These are phyloP conservation scores for Spodoptera litura DNA, from an alignment of 1,140 invertebrate species.

Conservation along the genomic window DNA sequence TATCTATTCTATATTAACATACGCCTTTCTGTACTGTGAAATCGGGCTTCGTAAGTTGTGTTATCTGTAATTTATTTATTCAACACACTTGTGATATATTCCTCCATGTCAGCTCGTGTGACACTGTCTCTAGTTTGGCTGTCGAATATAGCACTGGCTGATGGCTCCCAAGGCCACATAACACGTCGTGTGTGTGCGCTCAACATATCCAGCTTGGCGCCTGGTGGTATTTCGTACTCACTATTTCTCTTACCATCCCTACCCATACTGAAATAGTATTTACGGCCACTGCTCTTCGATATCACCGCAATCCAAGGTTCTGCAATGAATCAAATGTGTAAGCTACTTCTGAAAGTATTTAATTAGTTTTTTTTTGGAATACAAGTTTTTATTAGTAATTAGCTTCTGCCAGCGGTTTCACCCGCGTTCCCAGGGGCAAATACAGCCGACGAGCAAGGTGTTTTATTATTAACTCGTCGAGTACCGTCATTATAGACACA, in stretches of 20 bases:
- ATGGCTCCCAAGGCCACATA: conserved; percentile 74
- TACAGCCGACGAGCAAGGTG: no score
- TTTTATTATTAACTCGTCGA: no score
- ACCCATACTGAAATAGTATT: conserved; percentile 72
- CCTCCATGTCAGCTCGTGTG: conserved; percentile 66
- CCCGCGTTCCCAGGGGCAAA: no score
- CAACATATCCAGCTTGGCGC: conserved; percentile 70
- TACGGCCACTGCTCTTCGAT: conserved; percentile 69
- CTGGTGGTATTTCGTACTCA: conserved; percentile 63
- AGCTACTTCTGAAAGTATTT: not conserved
- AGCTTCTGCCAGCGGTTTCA: no score
- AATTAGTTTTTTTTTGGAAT: no score
- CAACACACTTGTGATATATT: conserved; percentile 59
- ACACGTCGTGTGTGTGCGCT: conserved; percentile 63
- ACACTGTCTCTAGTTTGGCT: conserved; percentile 59
- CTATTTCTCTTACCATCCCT: conserved; percentile 65
- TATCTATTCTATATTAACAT: no score
- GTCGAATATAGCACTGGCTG: conserved; percentile 67
- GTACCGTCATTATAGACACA: no score
- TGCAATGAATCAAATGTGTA: conserved; percentile 58
- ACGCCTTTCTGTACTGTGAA: no score
- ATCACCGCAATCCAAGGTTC: conserved; percentile 79
- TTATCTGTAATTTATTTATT: conserved; percentile 14
- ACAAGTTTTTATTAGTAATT: no score
- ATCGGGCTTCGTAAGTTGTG: no score